Conservation (phyloP, 2,113 vertebrate genomes). For the Callaeas wilsoni region DNA sequence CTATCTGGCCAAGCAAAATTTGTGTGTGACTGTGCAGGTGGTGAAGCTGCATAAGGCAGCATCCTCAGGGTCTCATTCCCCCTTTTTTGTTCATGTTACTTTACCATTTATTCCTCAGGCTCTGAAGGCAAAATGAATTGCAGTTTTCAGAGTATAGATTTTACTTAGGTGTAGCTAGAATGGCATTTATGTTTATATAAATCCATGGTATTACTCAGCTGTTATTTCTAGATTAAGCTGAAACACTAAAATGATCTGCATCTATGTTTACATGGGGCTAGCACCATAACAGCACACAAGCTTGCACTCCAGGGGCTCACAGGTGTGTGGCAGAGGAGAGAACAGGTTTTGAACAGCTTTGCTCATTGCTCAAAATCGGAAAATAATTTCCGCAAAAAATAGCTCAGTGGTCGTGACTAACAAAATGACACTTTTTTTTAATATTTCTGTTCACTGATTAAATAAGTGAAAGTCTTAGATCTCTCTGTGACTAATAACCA, state of each 20-base stretch:
- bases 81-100: background rate
- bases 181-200: background rate
- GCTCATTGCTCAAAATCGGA: background rate
- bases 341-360: background rate
- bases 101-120: background rate
- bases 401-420: background rate
- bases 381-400: background rate
- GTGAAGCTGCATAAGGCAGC: background rate
- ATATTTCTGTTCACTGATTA: background rate
- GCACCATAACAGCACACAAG: background rate
- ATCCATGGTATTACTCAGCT: fast-evolving
- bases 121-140: background rate
- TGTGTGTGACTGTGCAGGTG: background rate
- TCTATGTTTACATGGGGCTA: background rate
- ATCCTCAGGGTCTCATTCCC: background rate
- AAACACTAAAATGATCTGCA: background rate
- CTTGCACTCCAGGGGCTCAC: background rate
- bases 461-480: background rate
- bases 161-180: background rate
- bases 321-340: background rate
- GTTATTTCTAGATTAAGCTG: background rate
- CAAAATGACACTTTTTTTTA: background rate
- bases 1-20: background rate
- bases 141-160: background rate
- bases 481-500: background rate